phyloP scores from a whole-genome alignment of 2,888 invertebrate species.

The Cosmia trapezina region DNA sequence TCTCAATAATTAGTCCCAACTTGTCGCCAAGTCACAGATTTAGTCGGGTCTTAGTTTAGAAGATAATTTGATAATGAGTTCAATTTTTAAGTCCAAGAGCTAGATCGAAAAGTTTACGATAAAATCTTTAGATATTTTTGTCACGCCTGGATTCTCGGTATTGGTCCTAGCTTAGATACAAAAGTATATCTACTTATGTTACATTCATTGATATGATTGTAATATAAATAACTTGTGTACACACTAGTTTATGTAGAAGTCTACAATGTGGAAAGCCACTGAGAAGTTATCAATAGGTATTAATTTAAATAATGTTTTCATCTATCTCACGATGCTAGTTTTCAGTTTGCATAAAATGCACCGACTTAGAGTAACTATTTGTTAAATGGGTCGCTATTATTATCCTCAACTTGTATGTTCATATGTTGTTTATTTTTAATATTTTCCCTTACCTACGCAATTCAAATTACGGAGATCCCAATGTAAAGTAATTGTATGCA shows the following conservation, averaged over 20 bases:
- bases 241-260: background rate
- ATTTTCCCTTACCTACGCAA: slow-evolving; percentile 21
- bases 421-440: background rate
- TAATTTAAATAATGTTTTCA: background rate
- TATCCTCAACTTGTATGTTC: slow-evolving; percentile 27
- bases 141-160: background rate
- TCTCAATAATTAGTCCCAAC: no score
- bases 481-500: background rate
- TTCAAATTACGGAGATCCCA: slow-evolving; percentile 17
- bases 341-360: slow-evolving; percentile 8
- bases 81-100: no score
- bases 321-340: slow-evolving; percentile 2
- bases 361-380: background rate
- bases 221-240: slow-evolving; percentile 3
- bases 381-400: slow-evolving; percentile 18
- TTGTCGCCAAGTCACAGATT: no score
- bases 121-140: no score
- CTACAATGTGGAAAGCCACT: background rate
- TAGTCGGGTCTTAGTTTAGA: no score
- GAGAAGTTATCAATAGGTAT: background rate
- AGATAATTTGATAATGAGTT: no score
- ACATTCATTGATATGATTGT: background rate
- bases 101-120: no score
- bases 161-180: background rate
- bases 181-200: background rate